phyloP scores from a whole-genome alignment of 2,113 vertebrate species.

The Sinosuthora webbiana region DNA sequence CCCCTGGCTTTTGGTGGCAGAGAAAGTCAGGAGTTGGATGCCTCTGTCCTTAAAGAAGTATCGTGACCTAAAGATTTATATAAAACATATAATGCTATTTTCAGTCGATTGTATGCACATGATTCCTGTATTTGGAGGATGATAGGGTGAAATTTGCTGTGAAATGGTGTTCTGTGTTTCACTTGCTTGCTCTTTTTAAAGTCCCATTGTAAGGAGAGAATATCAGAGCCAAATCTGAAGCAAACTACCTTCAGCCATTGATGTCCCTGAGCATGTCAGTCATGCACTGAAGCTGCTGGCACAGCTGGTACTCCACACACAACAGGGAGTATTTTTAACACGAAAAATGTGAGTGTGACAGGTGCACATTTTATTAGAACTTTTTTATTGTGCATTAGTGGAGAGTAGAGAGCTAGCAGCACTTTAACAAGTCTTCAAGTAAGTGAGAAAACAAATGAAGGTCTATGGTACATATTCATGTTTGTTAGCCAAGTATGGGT shows the following conservation, averaged over 20 bases:
- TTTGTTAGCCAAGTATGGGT: neutral
- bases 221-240: slow-evolving; percentile 4
- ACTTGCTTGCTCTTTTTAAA: neutral
- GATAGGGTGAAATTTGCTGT: neutral
- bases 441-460: slow-evolving; percentile 8
- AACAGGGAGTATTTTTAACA: slow-evolving; percentile 57
- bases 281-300: slow-evolving; percentile 20
- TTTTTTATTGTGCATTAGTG: slow-evolving; percentile 17
- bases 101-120: neutral
- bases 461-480: neutral
- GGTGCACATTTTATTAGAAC: slow-evolving; percentile 66
- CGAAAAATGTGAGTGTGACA: slow-evolving; percentile 51
- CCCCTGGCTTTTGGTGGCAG: neutral
- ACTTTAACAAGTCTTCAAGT: slow-evolving; percentile 13
- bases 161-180: neutral
- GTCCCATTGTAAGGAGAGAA: neutral
- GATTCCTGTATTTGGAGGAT: neutral
- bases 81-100: neutral
- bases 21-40: neutral
- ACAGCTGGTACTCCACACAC: slow-evolving; percentile 52
- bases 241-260: neutral
- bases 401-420: neutral
- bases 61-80: neutral
- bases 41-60: neutral
- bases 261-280: slow-evolving; percentile 31